Percentiles rank a stretch among this genome's conserved stretches.
Evolutionary conservation across 2,113 vertebrate species (phyloP).

Genomic region (Rousettus leschenaultii): DNA sequence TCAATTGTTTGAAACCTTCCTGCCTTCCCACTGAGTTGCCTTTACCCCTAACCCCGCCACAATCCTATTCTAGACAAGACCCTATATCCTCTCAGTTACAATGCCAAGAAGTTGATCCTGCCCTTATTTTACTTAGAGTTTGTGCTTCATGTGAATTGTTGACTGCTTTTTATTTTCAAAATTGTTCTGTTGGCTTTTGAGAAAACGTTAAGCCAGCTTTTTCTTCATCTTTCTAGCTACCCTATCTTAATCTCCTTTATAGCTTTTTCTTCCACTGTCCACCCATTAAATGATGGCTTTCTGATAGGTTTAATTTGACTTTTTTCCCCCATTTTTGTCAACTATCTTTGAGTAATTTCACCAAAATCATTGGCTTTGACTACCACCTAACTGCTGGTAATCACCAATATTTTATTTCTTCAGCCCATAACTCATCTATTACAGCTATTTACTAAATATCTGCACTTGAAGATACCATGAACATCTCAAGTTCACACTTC

Average conservation of each 20-base stretch:
- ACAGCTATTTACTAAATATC: neutral
- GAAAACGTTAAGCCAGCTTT: neutral
- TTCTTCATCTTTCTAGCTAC: neutral
- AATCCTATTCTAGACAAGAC: neutral
- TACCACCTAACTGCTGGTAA: neutral
- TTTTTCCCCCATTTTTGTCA: neutral
- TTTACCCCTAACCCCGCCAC: neutral
- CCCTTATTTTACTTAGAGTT: neutral
- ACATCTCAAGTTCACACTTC: neutral
- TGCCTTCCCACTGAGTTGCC: neutral
- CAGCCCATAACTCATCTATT: neutral
- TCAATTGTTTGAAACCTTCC: neutral
- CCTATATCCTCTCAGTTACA: neutral
- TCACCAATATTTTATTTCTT: neutral
- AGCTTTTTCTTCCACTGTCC: neutral
- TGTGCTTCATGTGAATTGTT: neutral
- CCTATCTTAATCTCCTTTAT: neutral
- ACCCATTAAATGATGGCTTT: neutral
- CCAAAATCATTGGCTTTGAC: neutral
- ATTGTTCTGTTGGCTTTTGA: neutral
- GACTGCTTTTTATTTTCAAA: rapidly evolving
- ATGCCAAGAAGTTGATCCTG: neutral
- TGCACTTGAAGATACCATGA: neutral
- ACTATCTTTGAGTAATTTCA: neutral
- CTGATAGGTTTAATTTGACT: neutral